Evolutionary conservation across 1,140 invertebrate species (phyloP), one percentile per base, ranked within the genome.

Genomic region (Drosophila quadrilineata): DNA sequence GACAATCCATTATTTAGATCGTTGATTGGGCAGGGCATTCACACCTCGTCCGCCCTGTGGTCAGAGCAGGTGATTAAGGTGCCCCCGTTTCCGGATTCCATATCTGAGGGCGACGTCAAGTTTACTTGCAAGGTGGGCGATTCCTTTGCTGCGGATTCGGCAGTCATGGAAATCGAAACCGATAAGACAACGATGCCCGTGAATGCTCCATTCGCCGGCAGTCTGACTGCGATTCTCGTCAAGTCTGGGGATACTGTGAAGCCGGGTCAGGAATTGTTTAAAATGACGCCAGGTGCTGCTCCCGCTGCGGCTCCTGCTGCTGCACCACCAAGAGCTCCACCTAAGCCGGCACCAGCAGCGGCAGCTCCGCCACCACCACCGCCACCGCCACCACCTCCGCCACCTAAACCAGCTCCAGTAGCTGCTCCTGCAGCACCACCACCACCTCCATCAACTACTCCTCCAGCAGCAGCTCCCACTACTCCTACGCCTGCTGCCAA

Each of bases 121-220:
- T 93, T 93, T 90, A 92, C 93, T 41, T 94, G 93, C 64, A 95
- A 95, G 89, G 94, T 96, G 50, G 98, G 98, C 0, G 98, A 99
- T 88, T 92, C 93, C 49, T 97, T 99, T 0, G 93, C 93, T 35
- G 96, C 94, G 72, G 99, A 99, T 92, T 98, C 99, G 82, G 94
- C 98, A 0, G 94, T 99, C 10, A 95, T 95, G 87, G 98, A 99
- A 92, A 98, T 99, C 69, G 98, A 99, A 93, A 99, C 99, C 19
- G 99, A 99, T 90, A 99, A 99, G 93, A 98, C 97, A 4, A 95
- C 97, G 3, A 94, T 99, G 60, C 95, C 96, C 21, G 96, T 99
- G 10, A 96, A 96, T 82, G 92, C 98, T 3, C 97, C 98, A 0
- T 93, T 92, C 14, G 90, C 94, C 66, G 98, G 98, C 65, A 93